These are phyloP conservation scores for Drosophila austrosaltans DNA, from an alignment of 2,888 invertebrate genomes.

Conservation along the genomic window DNA sequence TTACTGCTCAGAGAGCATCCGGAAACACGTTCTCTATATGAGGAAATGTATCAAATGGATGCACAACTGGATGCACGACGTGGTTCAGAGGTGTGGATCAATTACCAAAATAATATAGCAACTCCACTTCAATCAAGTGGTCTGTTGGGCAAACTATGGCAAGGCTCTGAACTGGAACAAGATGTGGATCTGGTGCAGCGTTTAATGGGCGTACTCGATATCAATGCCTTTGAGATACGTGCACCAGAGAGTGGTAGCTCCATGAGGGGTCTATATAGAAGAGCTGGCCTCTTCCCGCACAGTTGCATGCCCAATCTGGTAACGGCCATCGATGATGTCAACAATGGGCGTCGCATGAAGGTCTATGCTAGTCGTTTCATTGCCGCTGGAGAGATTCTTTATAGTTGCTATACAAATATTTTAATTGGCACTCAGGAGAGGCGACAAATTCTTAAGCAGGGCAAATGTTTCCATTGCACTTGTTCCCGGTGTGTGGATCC, in stretches of 20 bases:
- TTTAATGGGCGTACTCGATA: constrained; percentile 89
- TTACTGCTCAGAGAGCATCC: constrained; percentile 83
- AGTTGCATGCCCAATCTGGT: constrained; percentile 90
- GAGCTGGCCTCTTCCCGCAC: constrained; percentile 89
- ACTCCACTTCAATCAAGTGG: constrained; percentile 71
- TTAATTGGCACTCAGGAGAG: constrained; percentile 89
- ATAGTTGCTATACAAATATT: constrained; percentile 89
- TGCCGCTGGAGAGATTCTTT: constrained; percentile 86
- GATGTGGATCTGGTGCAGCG: constrained; percentile 85
- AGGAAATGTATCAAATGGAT: constrained; percentile 85
- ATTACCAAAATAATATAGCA: constrained; percentile 84
- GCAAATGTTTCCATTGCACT: constrained; percentile 90
- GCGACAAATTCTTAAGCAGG: constrained; percentile 86
- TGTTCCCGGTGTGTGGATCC: constrained; percentile 89
- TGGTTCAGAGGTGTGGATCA: constrained; percentile 85
- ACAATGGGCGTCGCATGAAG: constrained; percentile 85
- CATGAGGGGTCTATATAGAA: constrained; percentile 88
- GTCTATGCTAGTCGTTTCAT: constrained; percentile 88
- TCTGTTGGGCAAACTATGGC: constrained; percentile 58
- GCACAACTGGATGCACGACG: constrained; percentile 85
- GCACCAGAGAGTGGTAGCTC: constrained; percentile 83
- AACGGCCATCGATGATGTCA: constrained; percentile 87
- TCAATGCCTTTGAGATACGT: constrained; percentile 90
- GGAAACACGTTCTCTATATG: constrained; percentile 83
- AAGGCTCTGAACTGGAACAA: constrained; percentile 81